Evolutionary conservation across 2,888 invertebrate species (phyloP).

Genomic region (Melanophora roralis): DNA sequence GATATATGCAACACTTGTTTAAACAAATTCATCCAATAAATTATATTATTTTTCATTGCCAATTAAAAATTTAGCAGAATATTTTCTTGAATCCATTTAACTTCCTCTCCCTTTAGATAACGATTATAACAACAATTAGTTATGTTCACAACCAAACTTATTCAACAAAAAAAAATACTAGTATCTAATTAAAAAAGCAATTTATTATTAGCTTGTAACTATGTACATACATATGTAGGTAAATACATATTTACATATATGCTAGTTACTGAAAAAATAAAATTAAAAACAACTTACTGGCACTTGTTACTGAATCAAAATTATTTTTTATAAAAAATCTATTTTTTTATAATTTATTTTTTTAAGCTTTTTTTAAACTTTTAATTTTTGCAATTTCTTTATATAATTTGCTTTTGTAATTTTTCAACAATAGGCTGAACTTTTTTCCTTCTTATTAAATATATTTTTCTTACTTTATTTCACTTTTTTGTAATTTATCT

Average conservation of each 20-base stretch:
- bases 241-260: too few species aligned
- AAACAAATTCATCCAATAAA: neutral
- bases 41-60: neutral
- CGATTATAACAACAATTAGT: neutral
- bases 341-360: neutral
- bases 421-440: conserved; percentile 9
- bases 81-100: neutral
- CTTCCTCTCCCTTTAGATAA: neutral
- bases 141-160: neutral
- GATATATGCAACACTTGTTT: neutral
- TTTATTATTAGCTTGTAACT: neutral
- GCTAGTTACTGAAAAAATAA: too few species aligned
- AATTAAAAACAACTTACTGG: conserved; percentile 6
- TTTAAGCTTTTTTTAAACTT: neutral
- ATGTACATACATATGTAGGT: neutral
- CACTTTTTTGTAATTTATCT: neutral
- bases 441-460: neutral
- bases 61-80: neutral
- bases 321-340: conserved; percentile 5
- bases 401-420: neutral
- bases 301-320: neutral
- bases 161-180: neutral
- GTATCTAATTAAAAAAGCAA: neutral
- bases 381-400: neutral
- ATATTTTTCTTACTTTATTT: neutral